Conservation (phyloP, 2,113 vertebrate species). For the Planiliza haematocheilus region DNA sequence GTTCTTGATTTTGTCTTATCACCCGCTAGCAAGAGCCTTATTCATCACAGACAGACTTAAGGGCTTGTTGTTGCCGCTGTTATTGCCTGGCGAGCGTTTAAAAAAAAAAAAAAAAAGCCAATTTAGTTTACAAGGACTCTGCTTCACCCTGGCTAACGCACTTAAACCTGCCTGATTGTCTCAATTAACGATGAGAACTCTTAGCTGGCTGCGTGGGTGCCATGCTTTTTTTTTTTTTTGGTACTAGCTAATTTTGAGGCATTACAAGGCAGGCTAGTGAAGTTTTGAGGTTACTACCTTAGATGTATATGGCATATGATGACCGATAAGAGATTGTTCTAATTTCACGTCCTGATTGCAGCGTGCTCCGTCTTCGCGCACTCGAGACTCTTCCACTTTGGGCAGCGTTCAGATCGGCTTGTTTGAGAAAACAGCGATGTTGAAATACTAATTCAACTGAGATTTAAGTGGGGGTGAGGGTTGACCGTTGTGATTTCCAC, state of each 20-base stretch:
- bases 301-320: no score
- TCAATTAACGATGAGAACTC: conserved; percentile 52
- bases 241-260: conserved; percentile 9
- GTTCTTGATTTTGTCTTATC: conserved; percentile 39
- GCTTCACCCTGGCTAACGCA: conserved; percentile 8
- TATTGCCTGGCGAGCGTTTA: conserved; percentile 39
- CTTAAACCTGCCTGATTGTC: conserved; percentile 57
- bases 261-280: not conserved
- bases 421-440: no score
- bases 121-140: conserved; percentile 52
- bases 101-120: conserved; percentile 39
- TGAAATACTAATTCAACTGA: not conserved
- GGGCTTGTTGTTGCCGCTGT: conserved; percentile 34
- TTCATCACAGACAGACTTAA: conserved; percentile 39
- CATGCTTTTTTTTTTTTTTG: conserved; percentile 2
- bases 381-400: not conserved
- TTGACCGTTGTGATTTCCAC: not conserved
- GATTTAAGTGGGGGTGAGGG: no score
- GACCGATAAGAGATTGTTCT: no score
- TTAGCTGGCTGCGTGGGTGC: not conserved
- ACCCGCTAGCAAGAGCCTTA: not conserved
- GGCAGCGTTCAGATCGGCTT: no score
- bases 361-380: no score
- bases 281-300: no score
- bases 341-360: no score